Base-by-base conservation (phyloP, 2,113 vertebrate species). In the Nicator chloris region DNA sequence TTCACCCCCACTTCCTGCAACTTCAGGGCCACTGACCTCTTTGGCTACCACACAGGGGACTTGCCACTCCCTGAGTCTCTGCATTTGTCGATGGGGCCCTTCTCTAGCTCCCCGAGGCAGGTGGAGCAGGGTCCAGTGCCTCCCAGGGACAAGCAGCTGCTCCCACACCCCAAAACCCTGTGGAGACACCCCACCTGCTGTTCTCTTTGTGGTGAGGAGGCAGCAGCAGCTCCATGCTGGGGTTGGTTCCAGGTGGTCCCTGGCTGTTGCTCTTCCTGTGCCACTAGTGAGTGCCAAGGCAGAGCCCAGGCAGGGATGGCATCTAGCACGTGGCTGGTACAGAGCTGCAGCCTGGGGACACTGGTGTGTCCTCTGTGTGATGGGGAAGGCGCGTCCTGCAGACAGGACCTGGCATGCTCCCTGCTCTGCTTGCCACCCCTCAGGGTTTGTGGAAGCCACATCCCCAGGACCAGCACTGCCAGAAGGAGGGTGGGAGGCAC, bases 21-120 rank as follows among this genome's bases (percentile, higher is more conserved):
- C 39, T 78, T 78, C 3, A 3, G 75, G 40, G 78, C 47, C n/a
- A 0, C 63, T 42, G 19, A 79, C 17, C 49, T 81, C 92, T 92
- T 80, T 73, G 60, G 37, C 88, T 1, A 3, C 53, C 14, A 15
- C 30, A 10, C 33, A 21, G 90, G 93, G 93, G 95, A 90, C 4
- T 9, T 84, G 9, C 49, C n/a, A 13, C 4, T 1, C 68, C 63
- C 64, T 23, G 35, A 21, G 23, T 57, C 37, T 85, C n/a, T 57
- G 56, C 4, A 0, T 19, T 78, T 26, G 75, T 65, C 0, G 0
- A 1, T 2, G 3, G 53, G 37, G 26, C 20, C 26, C 13, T 70
- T 61, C 39, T 80, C 22, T 5, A 0, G 70, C 24, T 54, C n/a
- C 13, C 35, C 26, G 1, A 24, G 54, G 70, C 78, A 60, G 18